These are phyloP conservation scores for Temnothorax curvispinosus DNA, from an alignment of 1,140 invertebrate genomes.

Conservation along the genomic window DNA sequence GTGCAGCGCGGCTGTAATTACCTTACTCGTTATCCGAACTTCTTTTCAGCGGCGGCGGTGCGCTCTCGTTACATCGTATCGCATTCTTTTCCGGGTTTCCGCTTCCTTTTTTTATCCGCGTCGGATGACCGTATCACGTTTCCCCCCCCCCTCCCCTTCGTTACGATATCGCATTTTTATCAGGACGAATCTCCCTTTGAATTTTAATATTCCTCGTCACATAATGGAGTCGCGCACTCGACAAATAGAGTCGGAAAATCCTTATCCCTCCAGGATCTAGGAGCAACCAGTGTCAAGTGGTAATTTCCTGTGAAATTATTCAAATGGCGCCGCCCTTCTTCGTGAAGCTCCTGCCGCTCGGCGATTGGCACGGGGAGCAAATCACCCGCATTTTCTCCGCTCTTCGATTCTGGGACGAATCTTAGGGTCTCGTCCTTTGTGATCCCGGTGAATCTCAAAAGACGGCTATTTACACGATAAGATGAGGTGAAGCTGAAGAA, in stretches of 20 bases:
- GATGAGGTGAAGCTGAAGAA: not conserved
- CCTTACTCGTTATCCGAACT: conserved; percentile 50
- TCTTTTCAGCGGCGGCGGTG: not conserved
- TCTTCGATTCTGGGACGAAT: conserved; percentile 44
- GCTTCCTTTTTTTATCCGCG: not conserved
- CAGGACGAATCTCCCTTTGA: conserved; percentile 14
- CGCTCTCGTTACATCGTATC: conserved; percentile 33
- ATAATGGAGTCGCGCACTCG: conserved; percentile 37
- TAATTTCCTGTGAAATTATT: conserved; percentile 79
- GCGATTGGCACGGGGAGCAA: conserved; percentile 54
- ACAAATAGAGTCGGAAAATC: conserved; percentile 50
- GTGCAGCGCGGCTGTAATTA: conserved; percentile 29
- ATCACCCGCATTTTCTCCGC: conserved; percentile 51
- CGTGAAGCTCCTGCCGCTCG: conserved; percentile 50
- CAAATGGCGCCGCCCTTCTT: conserved; percentile 67
- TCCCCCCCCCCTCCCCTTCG: conserved; percentile 7
- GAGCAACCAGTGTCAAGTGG: conserved; percentile 76
- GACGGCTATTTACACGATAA: not conserved
- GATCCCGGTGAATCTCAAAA: conserved; percentile 12
- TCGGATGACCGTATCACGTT: conserved; percentile 52
- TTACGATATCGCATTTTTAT: conserved; percentile 50
- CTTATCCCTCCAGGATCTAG: conserved; percentile 51
- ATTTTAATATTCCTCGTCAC: conserved; percentile 44
- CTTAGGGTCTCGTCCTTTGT: conserved; percentile 12
- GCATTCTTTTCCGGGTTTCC: conserved; percentile 28